Conservation (phyloP, 2,888 invertebrate genomes). For the Pyralis farinalis region DNA sequence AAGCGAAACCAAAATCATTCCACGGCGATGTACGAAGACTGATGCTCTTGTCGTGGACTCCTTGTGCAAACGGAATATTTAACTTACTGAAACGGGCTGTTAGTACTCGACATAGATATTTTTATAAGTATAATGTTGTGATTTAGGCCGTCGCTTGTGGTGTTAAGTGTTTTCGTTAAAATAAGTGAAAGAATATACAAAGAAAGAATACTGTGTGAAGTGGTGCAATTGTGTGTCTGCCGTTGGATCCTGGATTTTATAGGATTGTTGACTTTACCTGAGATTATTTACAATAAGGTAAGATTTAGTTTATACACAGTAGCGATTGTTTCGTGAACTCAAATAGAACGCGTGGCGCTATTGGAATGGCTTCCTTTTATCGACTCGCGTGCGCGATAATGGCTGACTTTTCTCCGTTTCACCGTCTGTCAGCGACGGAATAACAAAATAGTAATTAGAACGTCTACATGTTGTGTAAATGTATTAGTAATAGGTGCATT, state of each 20-base stretch:
- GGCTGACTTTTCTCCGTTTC: slow-evolving; percentile 67
- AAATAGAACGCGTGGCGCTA: slow-evolving; percentile 57
- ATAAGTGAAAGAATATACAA: slow-evolving; percentile 59
- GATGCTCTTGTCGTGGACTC: slow-evolving; percentile 75
- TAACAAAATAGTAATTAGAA: slow-evolving; percentile 25
- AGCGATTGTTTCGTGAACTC: slow-evolving; percentile 21
- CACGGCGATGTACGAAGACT: slow-evolving; percentile 77
- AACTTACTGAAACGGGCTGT: slow-evolving; percentile 64
- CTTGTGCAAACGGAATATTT: slow-evolving; percentile 68
- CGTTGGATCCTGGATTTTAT: slow-evolving; percentile 57
- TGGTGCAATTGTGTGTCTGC: slow-evolving; percentile 70
- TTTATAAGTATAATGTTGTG: slow-evolving; percentile 68
- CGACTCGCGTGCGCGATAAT: slow-evolving; percentile 78
- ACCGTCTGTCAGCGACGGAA: slow-evolving; percentile 42
- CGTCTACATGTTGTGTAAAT: slow-evolving; percentile 22
- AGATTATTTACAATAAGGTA: slow-evolving; percentile 57
- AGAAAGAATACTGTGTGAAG: slow-evolving; percentile 59
- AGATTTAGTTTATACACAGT: slow-evolving; percentile 36
- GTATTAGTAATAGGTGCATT: slow-evolving; percentile 24
- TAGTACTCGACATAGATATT: slow-evolving; percentile 53
- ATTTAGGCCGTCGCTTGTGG: slow-evolving; percentile 61
- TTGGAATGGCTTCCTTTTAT: slow-evolving; percentile 76
- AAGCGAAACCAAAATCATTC: slow-evolving; percentile 77
- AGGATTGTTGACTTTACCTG: slow-evolving; percentile 61
- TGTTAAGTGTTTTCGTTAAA: slow-evolving; percentile 64